Percentiles rank a stretch among this genome's conserved stretches.
These are phyloP conservation scores for Phrixothrix hirtus DNA, from an alignment of 2,888 invertebrate species.

Conservation along the genomic window DNA sequence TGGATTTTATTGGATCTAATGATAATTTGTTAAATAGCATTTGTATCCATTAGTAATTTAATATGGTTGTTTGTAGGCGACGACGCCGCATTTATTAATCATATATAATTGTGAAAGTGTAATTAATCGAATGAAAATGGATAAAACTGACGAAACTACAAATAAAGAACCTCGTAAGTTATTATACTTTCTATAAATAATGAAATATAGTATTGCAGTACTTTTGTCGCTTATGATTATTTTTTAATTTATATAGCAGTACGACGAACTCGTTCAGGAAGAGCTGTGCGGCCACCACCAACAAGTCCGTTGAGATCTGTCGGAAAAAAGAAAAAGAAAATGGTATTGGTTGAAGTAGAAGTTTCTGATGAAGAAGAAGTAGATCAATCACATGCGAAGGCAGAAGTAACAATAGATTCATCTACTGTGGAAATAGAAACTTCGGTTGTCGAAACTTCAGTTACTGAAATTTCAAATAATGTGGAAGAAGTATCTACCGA, in stretches of 20 bases:
- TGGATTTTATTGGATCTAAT: neutral
- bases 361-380: conserved; percentile 54
- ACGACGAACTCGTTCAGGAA: conserved; percentile 63
- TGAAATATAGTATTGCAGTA: neutral
- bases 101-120: neutral
- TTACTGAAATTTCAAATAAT: conserved; percentile 6
- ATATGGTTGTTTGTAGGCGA: neutral
- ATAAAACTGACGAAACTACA: neutral
- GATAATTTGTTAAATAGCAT: neutral
- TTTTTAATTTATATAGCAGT: conserved; percentile 10
- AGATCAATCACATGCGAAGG: conserved; percentile 26
- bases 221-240: neutral
- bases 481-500: neutral
- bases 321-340: conserved; percentile 52
- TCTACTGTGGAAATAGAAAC: conserved; percentile 20
- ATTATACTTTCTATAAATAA: neutral
- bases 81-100: neutral
- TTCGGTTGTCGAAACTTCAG: conserved; percentile 21
- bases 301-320: conserved; percentile 45
- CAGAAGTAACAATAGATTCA: neutral
- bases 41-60: too few relatives aligned
- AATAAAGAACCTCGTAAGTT: neutral
- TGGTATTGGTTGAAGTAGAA: conserved; percentile 57
- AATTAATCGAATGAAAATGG: neutral
- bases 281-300: conserved; percentile 49